Base-by-base conservation (phyloP, 2,797 vertebrate genomes). In the Ataeniobius toweri region DNA sequence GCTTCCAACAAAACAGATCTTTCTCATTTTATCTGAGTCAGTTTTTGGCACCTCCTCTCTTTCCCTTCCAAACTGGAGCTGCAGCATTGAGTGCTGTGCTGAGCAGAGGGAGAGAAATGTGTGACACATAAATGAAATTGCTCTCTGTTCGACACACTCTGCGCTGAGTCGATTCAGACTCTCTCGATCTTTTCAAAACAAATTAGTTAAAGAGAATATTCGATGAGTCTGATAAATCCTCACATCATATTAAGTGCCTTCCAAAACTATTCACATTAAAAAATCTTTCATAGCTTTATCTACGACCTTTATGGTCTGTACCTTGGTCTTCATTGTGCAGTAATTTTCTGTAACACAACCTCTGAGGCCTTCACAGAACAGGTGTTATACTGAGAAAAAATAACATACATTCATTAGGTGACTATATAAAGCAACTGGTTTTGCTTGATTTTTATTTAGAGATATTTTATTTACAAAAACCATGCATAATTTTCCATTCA, bases 21-120 rank as follows among this genome's bases (percentile, higher is more conserved):
- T 80, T 88, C 82, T 91, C 78, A 89, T 90, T 91, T 91, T 74
- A 90, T 91, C 83, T 87, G 91, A 93, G 83, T 92, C 93, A 90
- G 83, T 76, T 79, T 86, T 91, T 93, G 93, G 91, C 91, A 89
- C 80, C 74, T n/a, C 10, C 7, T 56, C 72, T 84, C 75, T 73
- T 89, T 93, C 84, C 86, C 88, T 84, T 91, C 84, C 82, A 88
- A 89, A 90, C 36, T n/a, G 85, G 79, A 80, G 84, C 78, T 73
- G 82, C 77, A 79, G 83, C 75, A 76, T 46, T 1, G 73, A 77
- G 81, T 6, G 78, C 75, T 80, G 85, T 6, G 77, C 75, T 81
- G 86, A 87, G 89, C 80, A 87, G 89, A 82, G 83, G 75, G 83
- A 73, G 58, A 90, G 87, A 89, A 92, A 94, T 91, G 92, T 76